Conservation (phyloP, 1,140 invertebrate species). For the Paracyclopina nana region DNA sequence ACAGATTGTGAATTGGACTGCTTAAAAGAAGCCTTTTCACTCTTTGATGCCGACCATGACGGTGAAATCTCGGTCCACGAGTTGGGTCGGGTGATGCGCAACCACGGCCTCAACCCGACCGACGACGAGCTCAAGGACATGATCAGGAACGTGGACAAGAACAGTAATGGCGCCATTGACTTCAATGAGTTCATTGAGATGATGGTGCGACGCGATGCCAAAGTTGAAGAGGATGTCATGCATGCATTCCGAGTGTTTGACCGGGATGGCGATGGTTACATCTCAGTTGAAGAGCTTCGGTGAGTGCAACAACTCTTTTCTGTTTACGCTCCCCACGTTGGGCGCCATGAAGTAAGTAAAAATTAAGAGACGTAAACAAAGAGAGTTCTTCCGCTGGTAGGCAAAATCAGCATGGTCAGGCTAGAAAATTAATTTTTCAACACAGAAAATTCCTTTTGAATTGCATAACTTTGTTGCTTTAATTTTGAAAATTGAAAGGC, state of each 20-base stretch:
- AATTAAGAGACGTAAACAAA: too few relatives aligned
- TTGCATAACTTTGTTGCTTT: too few relatives aligned
- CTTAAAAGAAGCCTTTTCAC: constrained; percentile 11
- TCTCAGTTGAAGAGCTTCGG: not conserved
- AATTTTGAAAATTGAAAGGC: too few relatives aligned
- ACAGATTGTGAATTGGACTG: constrained; percentile 5
- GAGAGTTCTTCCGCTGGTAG: too few relatives aligned
- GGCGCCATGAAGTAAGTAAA: too few relatives aligned
- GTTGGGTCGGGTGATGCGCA: constrained; percentile 10
- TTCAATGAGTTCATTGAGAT: constrained; percentile 16
- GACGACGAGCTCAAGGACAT: constrained; percentile 13
- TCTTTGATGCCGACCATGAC: constrained; percentile 13
- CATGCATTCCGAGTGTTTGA: constrained; percentile 15
- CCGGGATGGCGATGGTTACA: constrained; percentile 8
- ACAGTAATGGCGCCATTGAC: constrained; percentile 12
- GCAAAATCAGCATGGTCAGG: too few relatives aligned
- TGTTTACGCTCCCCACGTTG: too few relatives aligned
- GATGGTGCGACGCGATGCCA: constrained; percentile 11
- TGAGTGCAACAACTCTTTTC: too few relatives aligned
- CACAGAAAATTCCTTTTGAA: too few relatives aligned
- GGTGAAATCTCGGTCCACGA: constrained; percentile 13
- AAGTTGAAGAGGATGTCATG: constrained; percentile 9
- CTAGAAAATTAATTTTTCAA: too few relatives aligned
- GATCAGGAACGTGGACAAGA: constrained; percentile 14
- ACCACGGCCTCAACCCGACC: constrained; percentile 10